These are phyloP conservation scores for Polypterus senegalus DNA, from an alignment of 2,113 vertebrate genomes.

Conservation along the genomic window DNA sequence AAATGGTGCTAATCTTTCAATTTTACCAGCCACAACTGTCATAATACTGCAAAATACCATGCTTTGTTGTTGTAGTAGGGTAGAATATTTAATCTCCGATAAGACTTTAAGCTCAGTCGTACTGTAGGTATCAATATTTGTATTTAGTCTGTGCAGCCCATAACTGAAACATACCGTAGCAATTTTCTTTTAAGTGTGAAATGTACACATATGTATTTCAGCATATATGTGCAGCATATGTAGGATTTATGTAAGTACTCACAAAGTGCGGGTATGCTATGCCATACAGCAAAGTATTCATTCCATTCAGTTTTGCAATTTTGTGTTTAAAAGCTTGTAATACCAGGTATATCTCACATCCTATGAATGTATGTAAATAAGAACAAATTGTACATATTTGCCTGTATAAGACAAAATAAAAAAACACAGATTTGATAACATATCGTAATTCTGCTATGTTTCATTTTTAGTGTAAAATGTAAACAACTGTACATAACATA, in stretches of 20 bases:
- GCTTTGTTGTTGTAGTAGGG: not conserved
- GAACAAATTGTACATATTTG: conserved; percentile 54
- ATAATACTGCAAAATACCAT: conserved; percentile 4
- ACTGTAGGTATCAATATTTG: conserved; percentile 3
- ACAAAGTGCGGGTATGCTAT: conserved; percentile 23
- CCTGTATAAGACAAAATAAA: conserved; percentile 56
- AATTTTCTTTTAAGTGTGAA: not conserved
- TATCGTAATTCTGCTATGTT: conserved; percentile 49
- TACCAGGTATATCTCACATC: conserved; percentile 75
- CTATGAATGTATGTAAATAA: conserved; percentile 98
- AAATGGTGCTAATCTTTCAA: conserved; percentile 26
- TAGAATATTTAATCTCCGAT: not conserved
- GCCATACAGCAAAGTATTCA: conserved; percentile 63
- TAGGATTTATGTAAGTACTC: conserved; percentile 19
- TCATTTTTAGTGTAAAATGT: conserved; percentile 38
- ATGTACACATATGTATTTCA: not conserved
- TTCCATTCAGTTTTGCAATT: conserved; percentile 65
- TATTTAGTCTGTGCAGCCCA: conserved; percentile 14
- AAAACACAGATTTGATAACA: conserved; percentile 50
- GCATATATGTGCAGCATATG: conserved; percentile 9
- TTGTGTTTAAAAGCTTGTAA: conserved; percentile 60
- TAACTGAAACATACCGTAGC: conserved; percentile 5
- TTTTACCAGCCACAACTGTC: not conserved
- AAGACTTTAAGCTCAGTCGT: not conserved
- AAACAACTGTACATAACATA: conserved; percentile 45